Evolutionary conservation across 1,140 invertebrate species (phyloP), one percentile per base, ranked within the genome.

Genomic region (Stratiolaelaps scimitus): DNA sequence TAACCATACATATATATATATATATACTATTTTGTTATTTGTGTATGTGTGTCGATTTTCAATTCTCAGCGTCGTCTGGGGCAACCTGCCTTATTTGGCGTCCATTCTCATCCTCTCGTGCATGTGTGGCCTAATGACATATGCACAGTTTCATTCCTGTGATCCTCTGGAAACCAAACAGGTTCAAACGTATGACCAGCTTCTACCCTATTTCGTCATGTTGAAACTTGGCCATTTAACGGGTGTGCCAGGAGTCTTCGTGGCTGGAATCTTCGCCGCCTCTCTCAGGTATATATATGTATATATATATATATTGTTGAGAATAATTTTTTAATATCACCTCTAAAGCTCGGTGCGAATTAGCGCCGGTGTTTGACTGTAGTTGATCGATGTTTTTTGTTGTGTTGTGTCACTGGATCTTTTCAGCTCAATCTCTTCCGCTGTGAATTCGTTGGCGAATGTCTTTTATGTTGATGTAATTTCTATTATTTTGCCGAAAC

Each of bases 361-460:
- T 13, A 45, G n/a, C 19, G 44, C 13, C 19, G 13, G 44, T 13
- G 44, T 13, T 13, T 13, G 44, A 48, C 19, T 6, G 19, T 6
- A 48, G 15, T 6, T 7, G 19, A 28, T 15, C 15, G 15, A 48
- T 48, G 15, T 20, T 28, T n/a, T 15, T 15, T 20, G 47, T 48
- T 48, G 15, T n/a, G n/a, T n/a, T n/a, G n/a, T n/a, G n/a, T 48
- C 15, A 28, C 26, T 26, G 6, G 6, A 19, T 60, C 53, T 17
- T 34, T 26, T 20, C 10, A 89, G 87, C 66, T 89, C 89, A 0
- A 83, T 92, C 48, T 91, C 88, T 0, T 88, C 88, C 10, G 81
- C 85, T 30, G 76, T 90, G 34, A 92, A 91, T 75, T 87, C 88
- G 10, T 76, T 92, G 26, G 84, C 89, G 13, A 88, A 88, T 17